These are phyloP conservation scores for Vanessa cardui DNA, from an alignment of 2,888 invertebrate genomes.

Conservation along the genomic window DNA sequence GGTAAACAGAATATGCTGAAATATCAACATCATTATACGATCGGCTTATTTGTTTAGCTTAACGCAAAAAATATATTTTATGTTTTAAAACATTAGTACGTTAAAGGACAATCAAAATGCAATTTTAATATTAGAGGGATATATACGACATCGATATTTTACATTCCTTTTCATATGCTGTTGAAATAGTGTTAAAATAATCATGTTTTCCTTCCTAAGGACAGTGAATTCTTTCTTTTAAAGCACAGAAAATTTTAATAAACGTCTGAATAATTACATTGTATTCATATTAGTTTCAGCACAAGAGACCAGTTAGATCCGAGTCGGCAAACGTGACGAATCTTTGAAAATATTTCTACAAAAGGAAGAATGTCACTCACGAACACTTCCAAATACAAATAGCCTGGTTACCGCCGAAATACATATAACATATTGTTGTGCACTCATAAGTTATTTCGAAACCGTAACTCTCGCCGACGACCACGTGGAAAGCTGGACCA, in stretches of 20 bases:
- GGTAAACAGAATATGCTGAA: too few species aligned
- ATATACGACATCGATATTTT: background rate
- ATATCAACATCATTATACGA: too few species aligned
- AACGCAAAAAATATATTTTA: too few species aligned
- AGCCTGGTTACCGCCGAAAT: conserved; percentile 95
- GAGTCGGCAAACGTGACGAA: conserved; percentile 12
- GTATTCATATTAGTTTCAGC: conserved; percentile 4
- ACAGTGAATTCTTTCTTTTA: conserved; percentile 6
- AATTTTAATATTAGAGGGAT: background rate
- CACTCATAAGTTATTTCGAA: conserved; percentile 96
- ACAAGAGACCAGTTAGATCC: conserved; percentile 20
- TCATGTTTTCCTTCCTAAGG: background rate
- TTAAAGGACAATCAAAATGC: too few species aligned
- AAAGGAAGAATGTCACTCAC: conserved; percentile 50
- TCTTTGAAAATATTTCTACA: conserved; percentile 11
- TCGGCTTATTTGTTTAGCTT: too few species aligned
- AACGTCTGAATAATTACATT: background rate
- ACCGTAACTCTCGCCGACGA: conserved; percentile 97
- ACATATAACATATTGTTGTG: conserved; percentile 93
- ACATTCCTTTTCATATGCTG: background rate
- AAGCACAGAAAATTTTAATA: conserved; percentile 6
- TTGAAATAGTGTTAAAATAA: background rate
- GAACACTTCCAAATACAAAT: conserved; percentile 95
- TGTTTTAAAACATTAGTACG: too few species aligned
- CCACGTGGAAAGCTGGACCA: conserved; percentile 97